These are phyloP conservation scores for Trypoxylon attenuatum DNA, from an alignment of 2,888 invertebrate species.

Conservation along the genomic window DNA sequence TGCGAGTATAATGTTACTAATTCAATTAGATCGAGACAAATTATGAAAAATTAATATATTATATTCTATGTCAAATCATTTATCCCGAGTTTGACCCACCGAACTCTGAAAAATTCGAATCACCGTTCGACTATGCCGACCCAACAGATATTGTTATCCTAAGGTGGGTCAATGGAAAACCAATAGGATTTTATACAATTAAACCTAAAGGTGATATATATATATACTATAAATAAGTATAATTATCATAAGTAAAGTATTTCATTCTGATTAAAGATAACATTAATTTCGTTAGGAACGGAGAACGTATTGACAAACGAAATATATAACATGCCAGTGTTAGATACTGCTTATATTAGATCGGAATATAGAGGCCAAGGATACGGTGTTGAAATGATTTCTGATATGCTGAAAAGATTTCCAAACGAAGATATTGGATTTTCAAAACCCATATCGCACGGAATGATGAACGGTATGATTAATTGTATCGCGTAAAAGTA, in stretches of 20 bases:
- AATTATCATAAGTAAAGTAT: neutral
- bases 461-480: slow-evolving; percentile 69
- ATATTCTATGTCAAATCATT: slow-evolving; percentile 63
- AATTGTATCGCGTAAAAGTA: neutral
- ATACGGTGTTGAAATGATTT: slow-evolving; percentile 64
- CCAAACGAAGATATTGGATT: slow-evolving; percentile 70
- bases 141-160: slow-evolving; percentile 56
- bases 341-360: slow-evolving; percentile 72
- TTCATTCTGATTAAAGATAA: neutral
- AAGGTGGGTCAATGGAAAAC: slow-evolving; percentile 62
- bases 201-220: slow-evolving; percentile 70
- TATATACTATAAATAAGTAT: too few relatives aligned
- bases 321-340: slow-evolving; percentile 66
- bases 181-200: slow-evolving; percentile 70
- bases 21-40: slow-evolving; percentile 53
- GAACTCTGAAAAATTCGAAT: slow-evolving; percentile 55
- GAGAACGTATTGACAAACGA: slow-evolving; percentile 56
- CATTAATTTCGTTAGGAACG: slow-evolving; percentile 55
- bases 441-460: slow-evolving; percentile 70
- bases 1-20: neutral
- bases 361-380: slow-evolving; percentile 65
- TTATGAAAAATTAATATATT: slow-evolving; percentile 59
- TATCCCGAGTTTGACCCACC: slow-evolving; percentile 65
- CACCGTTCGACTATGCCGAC: slow-evolving; percentile 60
- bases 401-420: slow-evolving; percentile 59